Conservation (phyloP, 2,888 invertebrate species). For the Trichopoda pennipes region DNA sequence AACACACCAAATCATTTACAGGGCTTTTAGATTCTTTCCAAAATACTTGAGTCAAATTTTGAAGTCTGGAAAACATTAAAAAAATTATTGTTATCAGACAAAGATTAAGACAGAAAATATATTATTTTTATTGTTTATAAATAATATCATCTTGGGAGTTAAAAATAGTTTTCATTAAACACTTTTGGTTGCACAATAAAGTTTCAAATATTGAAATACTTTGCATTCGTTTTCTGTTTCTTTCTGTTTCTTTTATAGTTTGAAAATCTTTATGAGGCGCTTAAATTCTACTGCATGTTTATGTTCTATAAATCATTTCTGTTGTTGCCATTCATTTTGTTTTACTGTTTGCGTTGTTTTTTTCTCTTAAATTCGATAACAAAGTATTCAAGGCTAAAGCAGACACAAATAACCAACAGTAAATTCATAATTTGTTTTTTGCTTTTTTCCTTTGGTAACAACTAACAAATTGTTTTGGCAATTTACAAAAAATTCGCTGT, state of each 20-base stretch:
- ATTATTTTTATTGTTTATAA: too few relatives aligned
- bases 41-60: not conserved
- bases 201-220: not conserved
- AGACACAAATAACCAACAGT: slow-evolving; percentile 1
- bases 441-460: slow-evolving; percentile 6
- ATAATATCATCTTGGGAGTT: not conserved
- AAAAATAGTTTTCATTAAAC: not conserved
- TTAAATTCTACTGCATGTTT: slow-evolving; percentile 53
- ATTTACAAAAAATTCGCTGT: slow-evolving; percentile 45
- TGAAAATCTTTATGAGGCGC: not conserved
- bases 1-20: slow-evolving; percentile 6
- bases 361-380: not conserved
- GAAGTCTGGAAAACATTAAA: not conserved
- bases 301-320: slow-evolving; percentile 39
- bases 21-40: not conserved
- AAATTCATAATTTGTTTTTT: slow-evolving; percentile 52
- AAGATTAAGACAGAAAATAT: not conserved
- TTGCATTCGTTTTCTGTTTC: not conserved
- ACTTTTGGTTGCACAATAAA: not conserved
- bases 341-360: slow-evolving; percentile 6
- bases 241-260: not conserved
- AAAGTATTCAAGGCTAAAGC: slow-evolving; percentile 48
- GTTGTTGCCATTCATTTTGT: not conserved
- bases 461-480: slow-evolving; percentile 38
- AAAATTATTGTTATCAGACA: not conserved